These are phyloP conservation scores for Strigamia transsilvanica DNA, from an alignment of 2,888 invertebrate species.

Conservation along the genomic window DNA sequence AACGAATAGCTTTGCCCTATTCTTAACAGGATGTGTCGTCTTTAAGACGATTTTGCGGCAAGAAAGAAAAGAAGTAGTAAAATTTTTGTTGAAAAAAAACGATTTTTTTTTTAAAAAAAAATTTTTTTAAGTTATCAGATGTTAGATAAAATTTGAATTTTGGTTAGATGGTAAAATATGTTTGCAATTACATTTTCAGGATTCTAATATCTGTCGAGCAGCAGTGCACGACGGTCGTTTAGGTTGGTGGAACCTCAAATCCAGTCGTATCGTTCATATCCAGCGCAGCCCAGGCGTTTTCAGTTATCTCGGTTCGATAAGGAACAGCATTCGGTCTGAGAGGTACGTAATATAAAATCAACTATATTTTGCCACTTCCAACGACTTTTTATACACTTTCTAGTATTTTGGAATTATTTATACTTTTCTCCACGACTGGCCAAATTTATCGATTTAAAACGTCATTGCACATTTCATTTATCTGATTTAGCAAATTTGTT, in stretches of 20 bases:
- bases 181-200: constrained; percentile 50
- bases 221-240: constrained; percentile 53
- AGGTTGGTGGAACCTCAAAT: constrained; percentile 22
- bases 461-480: not conserved
- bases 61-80: too few relatives aligned
- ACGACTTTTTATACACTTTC: not conserved
- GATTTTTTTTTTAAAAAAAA: not conserved
- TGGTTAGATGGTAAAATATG: constrained; percentile 9
- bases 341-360: constrained; percentile 49
- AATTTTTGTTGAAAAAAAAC: too few relatives aligned
- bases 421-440: not conserved
- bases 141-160: constrained; percentile 25
- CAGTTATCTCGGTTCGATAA: constrained; percentile 50
- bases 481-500: not conserved
- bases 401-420: constrained; percentile 33
- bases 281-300: constrained; percentile 14
- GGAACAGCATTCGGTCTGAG: constrained; percentile 46
- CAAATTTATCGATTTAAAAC: not conserved
- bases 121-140: not conserved
- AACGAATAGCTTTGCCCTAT: too few relatives aligned
- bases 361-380: not conserved
- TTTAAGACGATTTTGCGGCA: too few relatives aligned
- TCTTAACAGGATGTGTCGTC: too few relatives aligned
- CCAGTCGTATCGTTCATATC: constrained; percentile 42
- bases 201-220: constrained; percentile 52